Evolutionary conservation across 2,888 invertebrate species (phyloP), one percentile per base, ranked within the genome.

Genomic region (Polymixis lichenea): DNA sequence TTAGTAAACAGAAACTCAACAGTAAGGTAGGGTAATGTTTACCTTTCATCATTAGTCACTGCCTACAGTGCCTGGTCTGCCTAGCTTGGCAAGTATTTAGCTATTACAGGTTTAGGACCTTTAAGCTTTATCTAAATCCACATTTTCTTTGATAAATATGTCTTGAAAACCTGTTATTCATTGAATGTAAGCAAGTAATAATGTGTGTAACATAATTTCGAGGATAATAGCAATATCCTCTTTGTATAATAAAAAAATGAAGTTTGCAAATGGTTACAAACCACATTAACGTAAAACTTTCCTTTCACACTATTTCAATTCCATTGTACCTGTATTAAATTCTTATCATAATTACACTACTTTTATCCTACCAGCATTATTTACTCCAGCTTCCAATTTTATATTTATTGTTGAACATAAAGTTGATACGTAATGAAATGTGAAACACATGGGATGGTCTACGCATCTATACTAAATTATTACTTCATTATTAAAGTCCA

Each of bases 1-100:
- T 51, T 15, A 56, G 43, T 32, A 56, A 70, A 77, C 81, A 81
- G 79, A 81, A 80, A 80, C 76, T 80, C 65, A 66, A 70, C 70
- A 46, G 8, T 61, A 51, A 19, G n/a, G 2, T 49, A 80, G 15
- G 38, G 15, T 64, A 22, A 68, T 80, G 82, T 80, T 80, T 80
- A 80, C 70, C 25, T 80, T 56, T 80, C n/a, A 15, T 60, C 2
- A 60, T 43, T 65, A 81, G 49, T 80, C 68, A 65, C 25, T 15
- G 32, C 22, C 1, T 19, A n/a, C 68, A 65, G 17, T 15, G 32
- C 22, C 1, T 19, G 28, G 6, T 19, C 43, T 55, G 49, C 55
- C 11, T 65, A 19, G 3, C n/a, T 38, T 65, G n/a, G 19, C 60
- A 53, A 43, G 1, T 19, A 32, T 9, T 13, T 38, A 0, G 4